Evolutionary conservation across 2,888 invertebrate genomes (phyloP).

Genomic region (Tricholauxania praeusta): DNA sequence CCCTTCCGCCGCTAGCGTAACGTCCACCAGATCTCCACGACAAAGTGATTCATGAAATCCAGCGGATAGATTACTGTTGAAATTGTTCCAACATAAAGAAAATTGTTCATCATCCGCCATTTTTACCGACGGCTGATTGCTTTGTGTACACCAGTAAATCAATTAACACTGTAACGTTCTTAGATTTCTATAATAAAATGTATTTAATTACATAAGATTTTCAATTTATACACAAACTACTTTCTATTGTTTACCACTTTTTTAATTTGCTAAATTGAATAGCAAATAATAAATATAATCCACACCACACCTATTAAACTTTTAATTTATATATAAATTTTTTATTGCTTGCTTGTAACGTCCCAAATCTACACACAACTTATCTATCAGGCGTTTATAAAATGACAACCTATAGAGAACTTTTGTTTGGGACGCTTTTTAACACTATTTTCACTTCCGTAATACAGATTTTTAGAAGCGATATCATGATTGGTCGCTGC

Average conservation of each 20-base stretch:
- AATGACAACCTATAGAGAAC: slow-evolving; percentile 48
- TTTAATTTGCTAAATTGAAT: not conserved
- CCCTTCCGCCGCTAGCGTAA: slow-evolving; percentile 79
- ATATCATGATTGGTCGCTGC: slow-evolving; percentile 45
- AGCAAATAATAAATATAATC: not conserved
- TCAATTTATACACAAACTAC: not conserved
- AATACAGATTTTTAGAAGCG: slow-evolving; percentile 48
- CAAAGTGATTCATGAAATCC: slow-evolving; percentile 79
- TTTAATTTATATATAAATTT: slow-evolving; percentile 21
- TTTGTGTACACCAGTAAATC: not conserved
- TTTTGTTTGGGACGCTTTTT: slow-evolving; percentile 39
- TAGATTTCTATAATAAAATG: not conserved
- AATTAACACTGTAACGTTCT: not conserved
- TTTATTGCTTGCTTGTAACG: not conserved
- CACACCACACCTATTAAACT: not conserved
- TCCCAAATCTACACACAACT: slow-evolving; percentile 32
- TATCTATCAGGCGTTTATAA: slow-evolving; percentile 44
- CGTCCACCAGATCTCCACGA: slow-evolving; percentile 78
- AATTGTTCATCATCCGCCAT: slow-evolving; percentile 81
- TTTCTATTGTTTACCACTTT: too few relatives aligned
- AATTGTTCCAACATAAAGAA: slow-evolving; percentile 82
- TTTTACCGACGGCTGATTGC: slow-evolving; percentile 48
- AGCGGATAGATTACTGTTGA: slow-evolving; percentile 79
- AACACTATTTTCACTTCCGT: slow-evolving; percentile 46
- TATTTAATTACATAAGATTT: not conserved